Base-by-base conservation (phyloP, 2,113 vertebrate species). In the Urocitellus parryii region DNA sequence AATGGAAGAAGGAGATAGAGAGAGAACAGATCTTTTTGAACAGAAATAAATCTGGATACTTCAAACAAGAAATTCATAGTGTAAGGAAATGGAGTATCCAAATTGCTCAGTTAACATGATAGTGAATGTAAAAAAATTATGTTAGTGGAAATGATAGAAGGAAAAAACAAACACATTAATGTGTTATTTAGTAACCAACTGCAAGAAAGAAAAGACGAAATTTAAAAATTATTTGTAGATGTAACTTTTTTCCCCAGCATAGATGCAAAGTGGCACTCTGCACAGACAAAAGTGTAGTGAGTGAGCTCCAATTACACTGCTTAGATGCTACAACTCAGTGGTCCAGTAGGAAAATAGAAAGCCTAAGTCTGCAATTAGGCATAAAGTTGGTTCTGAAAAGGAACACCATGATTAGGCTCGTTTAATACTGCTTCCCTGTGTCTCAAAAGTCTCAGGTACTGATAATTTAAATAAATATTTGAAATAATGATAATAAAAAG, bases 131-230 rank as follows among this genome's bases (percentile, higher is more conserved):
- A 61, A 77, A 45, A 79, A 65, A 68, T 85, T 34, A 91, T 56
- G 73, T 91, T 82, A 77, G 29, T 53, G 87, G 77, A 91, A 95
- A 79, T 56, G 42, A 89, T 4, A 91, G 83, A 92, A 74, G 68
- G 48, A 91, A 5, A 83, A 13, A 96, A 68, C 2, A 61, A 80
- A 29, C 70, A 83, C 92, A 89, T 78, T 65, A 88, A 93, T 82
- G 22, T 89, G 37, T 94, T 45, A 48, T 70, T 92, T 78, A 6
- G 45, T 85, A 81, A 68, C 25, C 4, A 48, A 83, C 11, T 82
- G 16, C 83, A 90, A 85, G 77, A 37, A 77, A 65, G 48, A 79
- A 79, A 76, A 93, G 14, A n/a, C 17, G 82, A 74, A 25, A 63
- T 63, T 63, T 63, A 8, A 86, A 80, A 80, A 94, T 45, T 25